Conservation (phyloP, 2,888 invertebrate species). For the Erynnis tages region DNA sequence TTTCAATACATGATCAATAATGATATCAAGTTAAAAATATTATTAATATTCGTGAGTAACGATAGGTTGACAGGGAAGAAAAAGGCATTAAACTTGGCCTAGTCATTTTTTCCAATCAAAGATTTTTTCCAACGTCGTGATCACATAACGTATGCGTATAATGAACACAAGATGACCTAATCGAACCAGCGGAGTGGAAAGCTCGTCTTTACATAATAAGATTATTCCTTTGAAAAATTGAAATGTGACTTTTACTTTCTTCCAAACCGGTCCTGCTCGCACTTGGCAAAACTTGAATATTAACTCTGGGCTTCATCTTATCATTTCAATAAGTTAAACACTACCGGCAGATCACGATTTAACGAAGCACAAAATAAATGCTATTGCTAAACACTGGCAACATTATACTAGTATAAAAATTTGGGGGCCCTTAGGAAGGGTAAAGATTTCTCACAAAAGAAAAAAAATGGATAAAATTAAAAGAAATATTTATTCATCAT, state of each 20-base stretch:
- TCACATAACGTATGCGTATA: conserved; percentile 7
- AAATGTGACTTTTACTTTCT: conserved; percentile 44
- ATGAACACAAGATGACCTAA: conserved; percentile 19
- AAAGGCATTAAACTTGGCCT: too few species aligned
- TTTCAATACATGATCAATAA: too few species aligned
- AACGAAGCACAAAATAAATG: neutral
- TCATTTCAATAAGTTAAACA: too few species aligned
- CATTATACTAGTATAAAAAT: neutral
- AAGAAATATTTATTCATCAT: too few species aligned
- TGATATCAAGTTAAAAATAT: too few species aligned
- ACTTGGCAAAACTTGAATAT: conserved; percentile 17
- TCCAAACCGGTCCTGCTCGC: conserved; percentile 36
- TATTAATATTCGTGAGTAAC: too few species aligned
- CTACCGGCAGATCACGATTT: too few species aligned
- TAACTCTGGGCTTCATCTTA: conserved; percentile 23
- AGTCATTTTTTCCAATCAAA: too few species aligned
- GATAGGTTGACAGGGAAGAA: too few species aligned
- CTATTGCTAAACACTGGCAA: neutral
- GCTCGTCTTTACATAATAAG: conserved; percentile 29
- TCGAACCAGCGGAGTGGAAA: conserved; percentile 28
- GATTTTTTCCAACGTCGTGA: neutral
- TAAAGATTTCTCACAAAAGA: too few species aligned
- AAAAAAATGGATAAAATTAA: too few species aligned
- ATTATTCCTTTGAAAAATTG: conserved; percentile 29
- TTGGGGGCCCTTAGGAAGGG: too few species aligned